Conservation (phyloP, 2,797 vertebrate genomes). For the Amazona ochrocephala region DNA sequence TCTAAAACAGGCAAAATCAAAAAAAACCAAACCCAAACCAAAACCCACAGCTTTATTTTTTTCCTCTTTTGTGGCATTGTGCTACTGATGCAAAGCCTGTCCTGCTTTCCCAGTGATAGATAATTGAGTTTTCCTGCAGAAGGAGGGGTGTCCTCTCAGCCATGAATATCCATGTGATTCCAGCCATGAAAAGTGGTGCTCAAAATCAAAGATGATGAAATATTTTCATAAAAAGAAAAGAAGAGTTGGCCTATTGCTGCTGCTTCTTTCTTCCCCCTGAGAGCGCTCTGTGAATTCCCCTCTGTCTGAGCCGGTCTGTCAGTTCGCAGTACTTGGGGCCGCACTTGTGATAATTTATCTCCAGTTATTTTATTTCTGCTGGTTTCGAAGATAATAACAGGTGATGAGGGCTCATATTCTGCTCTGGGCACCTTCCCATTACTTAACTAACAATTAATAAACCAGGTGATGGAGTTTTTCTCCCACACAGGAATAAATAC, state of each 20-base stretch:
- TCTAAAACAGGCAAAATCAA: background rate
- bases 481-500: slow-evolving; percentile 50
- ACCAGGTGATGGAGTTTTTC: slow-evolving; percentile 60
- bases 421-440: slow-evolving; percentile 64
- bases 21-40: background rate
- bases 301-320: slow-evolving; percentile 32
- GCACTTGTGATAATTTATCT: slow-evolving; percentile 37
- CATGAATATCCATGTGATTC: slow-evolving; percentile 24
- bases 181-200: background rate
- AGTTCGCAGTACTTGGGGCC: background rate
- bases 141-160: slow-evolving; percentile 2
- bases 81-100: background rate
- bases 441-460: slow-evolving; percentile 72
- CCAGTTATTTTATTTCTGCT: slow-evolving; percentile 46
- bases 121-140: slow-evolving; percentile 13
- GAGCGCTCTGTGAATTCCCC: background rate
- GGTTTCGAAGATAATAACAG: slow-evolving; percentile 59
- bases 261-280: background rate
- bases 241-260: background rate
- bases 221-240: background rate
- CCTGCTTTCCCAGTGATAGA: background rate
- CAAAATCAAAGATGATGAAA: slow-evolving; percentile 1
- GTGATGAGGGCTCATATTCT: slow-evolving; percentile 40
- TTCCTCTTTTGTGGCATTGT: background rate
- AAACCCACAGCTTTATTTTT: background rate